These are phyloP conservation scores for Azemiops feae DNA, from an alignment of 2,113 vertebrate genomes.

Conservation along the genomic window DNA sequence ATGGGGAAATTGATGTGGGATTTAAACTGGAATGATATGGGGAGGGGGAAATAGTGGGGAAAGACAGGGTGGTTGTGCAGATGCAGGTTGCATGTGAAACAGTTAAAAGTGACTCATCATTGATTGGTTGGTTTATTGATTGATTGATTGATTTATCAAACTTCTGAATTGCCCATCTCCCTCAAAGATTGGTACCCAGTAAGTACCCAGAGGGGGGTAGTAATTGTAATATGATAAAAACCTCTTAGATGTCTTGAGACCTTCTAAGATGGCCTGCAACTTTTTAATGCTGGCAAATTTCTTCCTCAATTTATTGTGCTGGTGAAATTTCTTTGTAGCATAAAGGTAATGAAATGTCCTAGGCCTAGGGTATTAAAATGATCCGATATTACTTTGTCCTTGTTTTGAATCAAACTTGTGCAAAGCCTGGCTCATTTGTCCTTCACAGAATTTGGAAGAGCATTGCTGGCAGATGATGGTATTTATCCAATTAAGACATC, in stretches of 20 bases:
- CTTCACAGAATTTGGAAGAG: not conserved
- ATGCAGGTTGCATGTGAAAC: not conserved
- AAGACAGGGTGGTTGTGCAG: not conserved
- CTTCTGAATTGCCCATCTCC: not conserved
- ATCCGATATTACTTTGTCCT: not conserved
- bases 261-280: not conserved
- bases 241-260: not conserved
- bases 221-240: not conserved
- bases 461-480: not conserved
- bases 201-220: not conserved
- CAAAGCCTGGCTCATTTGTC: not conserved
- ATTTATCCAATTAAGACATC: not conserved
- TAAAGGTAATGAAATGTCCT: not conserved
- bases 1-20: not conserved
- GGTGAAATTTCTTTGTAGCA: not conserved
- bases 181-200: not conserved
- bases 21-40: not conserved
- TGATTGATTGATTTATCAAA: not conserved
- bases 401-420: not conserved
- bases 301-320: not conserved
- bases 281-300: not conserved
- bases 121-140: not conserved
- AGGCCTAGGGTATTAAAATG: not conserved
- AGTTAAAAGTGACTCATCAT: not conserved
- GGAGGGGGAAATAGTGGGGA: not conserved